Base-by-base conservation (phyloP, 2,797 vertebrate species). In the Linurgus olivaceus region DNA sequence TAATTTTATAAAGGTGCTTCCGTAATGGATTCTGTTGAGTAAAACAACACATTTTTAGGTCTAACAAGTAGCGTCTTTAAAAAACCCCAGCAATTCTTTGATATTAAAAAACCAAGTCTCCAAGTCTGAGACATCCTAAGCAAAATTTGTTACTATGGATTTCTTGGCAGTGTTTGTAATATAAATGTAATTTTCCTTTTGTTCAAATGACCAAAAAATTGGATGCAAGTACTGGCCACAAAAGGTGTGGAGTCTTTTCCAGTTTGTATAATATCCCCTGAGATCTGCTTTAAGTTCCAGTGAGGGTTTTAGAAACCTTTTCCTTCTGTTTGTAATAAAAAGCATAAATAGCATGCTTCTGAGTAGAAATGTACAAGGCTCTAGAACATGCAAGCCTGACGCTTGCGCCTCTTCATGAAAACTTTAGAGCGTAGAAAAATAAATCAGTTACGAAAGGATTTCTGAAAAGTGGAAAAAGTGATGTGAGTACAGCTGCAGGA, bases 401-500 rank as follows among this genome's bases (percentile, higher is more conserved):
- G 7, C 72, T 96, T 67, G 68, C 31, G 67, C 31, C 18, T 88
- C 70, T 78, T 55, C 70, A 37, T 47, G 66, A 91, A 93, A 92
- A 95, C 48, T 86, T 93, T 0, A 35, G n/a, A 50, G 82, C 7
- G n/a, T 17, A 86, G 88, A 83, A 94, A 93, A 90, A 84, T 47
- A 94, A 70, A 90, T 63, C 37, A 55, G 91, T 91, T 83, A 70
- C 62, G 91, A 51, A 81, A 94, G 63, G 71, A 88, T 91, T 96
- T 86, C 68, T 86, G 74, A 94, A 75, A 94, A 89, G 52, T 95
- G 87, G 66, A 59, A 79, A 94, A 96, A 96, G 84, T 86, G 61
- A 93, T 93, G 79, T 67, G 85, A 94, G 78, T 97, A 95, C 91
- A 96, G 94, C 88, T 96, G 95, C 94, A 93, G 85, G 92, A 96